These are phyloP conservation scores for Orestias chungarensis DNA, from an alignment of 2,797 vertebrate species.

Conservation along the genomic window DNA sequence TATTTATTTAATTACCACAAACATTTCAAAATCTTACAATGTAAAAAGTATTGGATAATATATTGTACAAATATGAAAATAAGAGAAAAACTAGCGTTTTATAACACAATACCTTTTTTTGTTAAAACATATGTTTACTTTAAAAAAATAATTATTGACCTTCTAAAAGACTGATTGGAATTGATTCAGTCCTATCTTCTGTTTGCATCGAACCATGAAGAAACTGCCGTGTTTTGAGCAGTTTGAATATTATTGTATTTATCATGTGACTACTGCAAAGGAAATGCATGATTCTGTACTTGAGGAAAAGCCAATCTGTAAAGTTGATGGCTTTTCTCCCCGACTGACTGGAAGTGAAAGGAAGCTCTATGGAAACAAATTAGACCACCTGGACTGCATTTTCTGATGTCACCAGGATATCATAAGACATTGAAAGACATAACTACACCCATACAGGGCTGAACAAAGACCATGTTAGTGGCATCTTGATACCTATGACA, in stretches of 20 bases:
- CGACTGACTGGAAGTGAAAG: background rate
- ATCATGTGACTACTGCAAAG: background rate
- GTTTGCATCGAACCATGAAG: background rate
- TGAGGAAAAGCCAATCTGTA: background rate
- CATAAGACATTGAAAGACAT: background rate
- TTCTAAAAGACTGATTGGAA: background rate
- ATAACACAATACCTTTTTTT: background rate
- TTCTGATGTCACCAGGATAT: no score
- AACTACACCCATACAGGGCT: background rate
- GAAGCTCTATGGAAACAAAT: background rate
- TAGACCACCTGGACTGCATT: background rate
- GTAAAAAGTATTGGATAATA: no score
- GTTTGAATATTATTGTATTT: background rate
- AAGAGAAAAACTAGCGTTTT: no score
- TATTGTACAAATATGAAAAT: no score
- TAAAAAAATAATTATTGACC: background rate
- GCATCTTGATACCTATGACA: no score
- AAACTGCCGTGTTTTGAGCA: background rate
- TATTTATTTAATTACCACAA: background rate
- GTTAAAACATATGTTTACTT: background rate
- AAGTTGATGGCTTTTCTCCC: no score
- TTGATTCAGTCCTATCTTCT: background rate
- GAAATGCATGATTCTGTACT: background rate
- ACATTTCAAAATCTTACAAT: background rate
- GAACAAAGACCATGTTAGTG: background rate